Conservation (phyloP, 2,113 vertebrate species). For the Apodemus sylvaticus region DNA sequence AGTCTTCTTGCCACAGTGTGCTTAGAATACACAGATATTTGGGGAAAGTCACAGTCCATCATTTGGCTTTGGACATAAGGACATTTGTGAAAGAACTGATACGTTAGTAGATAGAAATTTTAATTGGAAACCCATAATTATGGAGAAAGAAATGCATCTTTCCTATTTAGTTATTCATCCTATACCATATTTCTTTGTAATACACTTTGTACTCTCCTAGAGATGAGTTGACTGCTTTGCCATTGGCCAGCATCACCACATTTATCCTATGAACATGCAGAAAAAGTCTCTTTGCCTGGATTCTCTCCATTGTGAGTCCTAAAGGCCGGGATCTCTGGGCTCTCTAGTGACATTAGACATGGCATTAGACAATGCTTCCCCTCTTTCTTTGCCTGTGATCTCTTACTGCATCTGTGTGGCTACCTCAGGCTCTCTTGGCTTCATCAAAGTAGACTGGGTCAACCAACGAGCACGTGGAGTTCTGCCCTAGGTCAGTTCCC, state of each 20-base stretch:
- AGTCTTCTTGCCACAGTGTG: not conserved
- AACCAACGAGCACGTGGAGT: not conserved
- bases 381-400: not conserved
- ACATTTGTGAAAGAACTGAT: conserved; percentile 41
- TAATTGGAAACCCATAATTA: conserved; percentile 52
- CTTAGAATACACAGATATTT: conserved; percentile 62
- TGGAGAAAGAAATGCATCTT: not conserved
- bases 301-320: not conserved
- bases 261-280: not conserved
- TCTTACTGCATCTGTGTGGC: not conserved
- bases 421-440: not conserved
- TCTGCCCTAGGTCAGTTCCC: not conserved
- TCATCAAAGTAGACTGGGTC: not conserved
- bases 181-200: not conserved
- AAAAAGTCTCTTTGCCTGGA: not conserved
- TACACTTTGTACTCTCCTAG: not conserved
- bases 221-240: not conserved
- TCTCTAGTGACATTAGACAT: not conserved
- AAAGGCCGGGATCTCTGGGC: not conserved
- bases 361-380: not conserved
- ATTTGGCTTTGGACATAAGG: conserved; percentile 23
- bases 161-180: conserved; percentile 7
- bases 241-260: not conserved
- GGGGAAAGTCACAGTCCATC: conserved; percentile 57
- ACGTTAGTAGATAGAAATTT: conserved; percentile 27